Conservation (phyloP, 1,140 invertebrate species). For the Bradysia coprophila region DNA sequence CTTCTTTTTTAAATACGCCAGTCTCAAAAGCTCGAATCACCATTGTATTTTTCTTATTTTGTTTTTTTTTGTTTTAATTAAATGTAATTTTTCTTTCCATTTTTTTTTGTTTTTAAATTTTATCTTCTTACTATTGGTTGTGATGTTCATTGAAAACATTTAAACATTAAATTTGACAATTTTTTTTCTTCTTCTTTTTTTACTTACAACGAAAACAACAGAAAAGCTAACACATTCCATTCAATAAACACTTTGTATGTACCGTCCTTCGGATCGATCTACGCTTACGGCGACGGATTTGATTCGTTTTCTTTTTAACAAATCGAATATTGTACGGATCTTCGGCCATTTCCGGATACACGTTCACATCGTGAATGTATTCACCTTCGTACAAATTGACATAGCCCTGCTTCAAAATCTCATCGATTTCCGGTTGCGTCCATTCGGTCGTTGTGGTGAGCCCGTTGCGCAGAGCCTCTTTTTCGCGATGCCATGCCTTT, state of each 20-base stretch:
- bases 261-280: not conserved
- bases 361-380: constrained; percentile 73
- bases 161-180: no score
- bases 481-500: constrained; percentile 83
- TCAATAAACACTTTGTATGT: not conserved
- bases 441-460: constrained; percentile 53
- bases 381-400: constrained; percentile 73
- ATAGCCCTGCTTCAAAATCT: constrained; percentile 65
- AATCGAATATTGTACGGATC: constrained; percentile 90
- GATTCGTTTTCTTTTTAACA: constrained; percentile 51
- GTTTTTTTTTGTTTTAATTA: not conserved
- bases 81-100: no score
- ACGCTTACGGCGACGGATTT: constrained; percentile 39
- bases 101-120: no score
- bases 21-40: constrained; percentile 1
- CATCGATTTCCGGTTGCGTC: constrained; percentile 64
- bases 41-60: not conserved
- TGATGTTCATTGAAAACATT: no score
- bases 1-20: not conserved
- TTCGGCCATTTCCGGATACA: constrained; percentile 82
- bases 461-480: constrained; percentile 60
- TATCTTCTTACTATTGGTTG: no score
- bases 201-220: no score
- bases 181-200: no score
- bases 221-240: not conserved